These are phyloP conservation scores for Lutjanus campechanus DNA, from an alignment of 2,797 vertebrate genomes.

Conservation along the genomic window DNA sequence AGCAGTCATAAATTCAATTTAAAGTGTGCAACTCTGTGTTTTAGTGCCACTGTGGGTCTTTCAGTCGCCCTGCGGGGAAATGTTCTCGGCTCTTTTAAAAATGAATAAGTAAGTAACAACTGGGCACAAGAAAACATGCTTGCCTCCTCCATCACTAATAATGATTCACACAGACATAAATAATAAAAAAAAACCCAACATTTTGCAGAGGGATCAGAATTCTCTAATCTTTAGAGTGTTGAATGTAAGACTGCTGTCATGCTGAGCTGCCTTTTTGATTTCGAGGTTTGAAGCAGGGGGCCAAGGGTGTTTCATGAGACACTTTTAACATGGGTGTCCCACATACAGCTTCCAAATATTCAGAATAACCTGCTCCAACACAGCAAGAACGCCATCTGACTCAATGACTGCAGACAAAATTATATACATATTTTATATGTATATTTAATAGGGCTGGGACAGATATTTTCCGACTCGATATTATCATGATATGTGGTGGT, in stretches of 20 bases:
- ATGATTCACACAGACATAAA: slow-evolving; percentile 29
- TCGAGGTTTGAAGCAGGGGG: slow-evolving; percentile 28
- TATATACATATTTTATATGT: neutral
- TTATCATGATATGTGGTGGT: too few species aligned
- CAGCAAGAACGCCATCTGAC: slow-evolving; percentile 17
- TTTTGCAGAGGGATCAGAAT: slow-evolving; percentile 23
- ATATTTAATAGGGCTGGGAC: too few species aligned
- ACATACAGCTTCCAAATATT: slow-evolving; percentile 31
- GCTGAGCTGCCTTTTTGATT: slow-evolving; percentile 40
- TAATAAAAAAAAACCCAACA: slow-evolving; percentile 20
- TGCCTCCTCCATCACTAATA: slow-evolving; percentile 24
- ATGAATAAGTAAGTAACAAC: slow-evolving; percentile 69
- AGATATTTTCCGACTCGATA: too few species aligned
- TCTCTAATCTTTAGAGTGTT: slow-evolving; percentile 25
- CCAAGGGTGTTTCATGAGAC: slow-evolving; percentile 32
- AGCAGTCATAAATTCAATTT: slow-evolving; percentile 66
- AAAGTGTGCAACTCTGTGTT: slow-evolving; percentile 53
- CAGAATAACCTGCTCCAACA: slow-evolving; percentile 17
- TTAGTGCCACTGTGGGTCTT: slow-evolving; percentile 47
- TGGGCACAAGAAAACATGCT: slow-evolving; percentile 45
- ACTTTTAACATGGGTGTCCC: slow-evolving; percentile 20
- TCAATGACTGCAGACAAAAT: neutral
- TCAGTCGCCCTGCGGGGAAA: slow-evolving; percentile 57
- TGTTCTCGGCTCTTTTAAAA: slow-evolving; percentile 55
- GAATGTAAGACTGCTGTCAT: slow-evolving; percentile 36